phyloP scores from a whole-genome alignment of 1,140 invertebrate genomes.

The Lepidurus couesii region DNA sequence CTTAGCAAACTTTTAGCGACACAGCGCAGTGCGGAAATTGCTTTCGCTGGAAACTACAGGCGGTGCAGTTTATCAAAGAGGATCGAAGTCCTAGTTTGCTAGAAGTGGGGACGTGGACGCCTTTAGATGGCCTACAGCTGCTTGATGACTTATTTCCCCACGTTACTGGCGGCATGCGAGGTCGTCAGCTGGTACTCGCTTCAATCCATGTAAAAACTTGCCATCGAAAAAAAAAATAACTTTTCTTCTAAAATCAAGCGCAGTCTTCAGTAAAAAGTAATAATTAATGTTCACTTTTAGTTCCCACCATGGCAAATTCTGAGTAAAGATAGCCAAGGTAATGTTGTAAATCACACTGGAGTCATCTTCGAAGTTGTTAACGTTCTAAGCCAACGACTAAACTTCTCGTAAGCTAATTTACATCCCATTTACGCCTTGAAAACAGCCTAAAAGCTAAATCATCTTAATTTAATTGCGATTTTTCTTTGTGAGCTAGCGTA shows the following conservation, averaged over 20 bases:
- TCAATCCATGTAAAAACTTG: constrained; percentile 40
- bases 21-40: constrained; percentile 58
- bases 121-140: constrained; percentile 58
- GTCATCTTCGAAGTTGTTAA: constrained; percentile 73
- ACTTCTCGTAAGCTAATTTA: constrained; percentile 60
- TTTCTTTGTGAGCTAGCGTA: too few species aligned
- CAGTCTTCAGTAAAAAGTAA: not conserved
- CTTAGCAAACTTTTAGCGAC: constrained; percentile 49
- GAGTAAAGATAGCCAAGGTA: constrained; percentile 51
- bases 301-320: constrained; percentile 80
- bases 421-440: constrained; percentile 16
- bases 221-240: not conserved
- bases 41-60: constrained; percentile 56
- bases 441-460: not conserved
- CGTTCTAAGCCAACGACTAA: constrained; percentile 66
- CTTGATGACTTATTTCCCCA: constrained; percentile 71
- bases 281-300: constrained; percentile 47
- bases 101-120: constrained; percentile 65
- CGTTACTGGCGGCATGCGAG: constrained; percentile 66
- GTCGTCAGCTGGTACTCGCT: constrained; percentile 49
- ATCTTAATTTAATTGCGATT: too few species aligned
- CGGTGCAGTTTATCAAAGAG: constrained; percentile 58
- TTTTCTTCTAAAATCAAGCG: not conserved
- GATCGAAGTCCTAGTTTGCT: constrained; percentile 48
- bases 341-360: constrained; percentile 55